phyloP scores from a whole-genome alignment of 2,113 vertebrate genomes.

The Illadopsis cleaveri region DNA sequence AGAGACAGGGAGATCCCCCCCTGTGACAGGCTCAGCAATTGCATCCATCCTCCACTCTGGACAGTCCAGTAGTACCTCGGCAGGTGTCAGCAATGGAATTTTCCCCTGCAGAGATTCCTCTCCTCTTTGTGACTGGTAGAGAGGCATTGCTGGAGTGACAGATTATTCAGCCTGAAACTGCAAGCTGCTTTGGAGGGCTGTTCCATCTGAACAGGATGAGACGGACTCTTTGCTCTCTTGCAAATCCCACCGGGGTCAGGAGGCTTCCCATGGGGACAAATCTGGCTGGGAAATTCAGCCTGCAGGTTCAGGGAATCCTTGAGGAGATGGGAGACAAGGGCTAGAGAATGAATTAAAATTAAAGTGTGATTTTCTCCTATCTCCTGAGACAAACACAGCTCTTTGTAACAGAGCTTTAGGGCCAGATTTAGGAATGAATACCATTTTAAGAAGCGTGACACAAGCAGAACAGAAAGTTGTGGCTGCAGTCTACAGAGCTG shows the following conservation, averaged over 20 bases:
- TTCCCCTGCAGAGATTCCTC: neutral
- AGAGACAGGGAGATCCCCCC: neutral
- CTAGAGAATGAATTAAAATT: neutral
- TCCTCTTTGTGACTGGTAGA: neutral
- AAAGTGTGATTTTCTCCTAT: neutral
- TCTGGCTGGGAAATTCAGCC: neutral
- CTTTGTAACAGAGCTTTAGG: neutral
- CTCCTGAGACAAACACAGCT: neutral
- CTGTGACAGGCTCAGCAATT: rapidly evolving
- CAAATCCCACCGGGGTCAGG: neutral
- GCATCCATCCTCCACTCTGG: rapidly evolving
- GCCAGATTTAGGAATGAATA: neutral
- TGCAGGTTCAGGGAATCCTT: neutral
- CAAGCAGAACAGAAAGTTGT: neutral
- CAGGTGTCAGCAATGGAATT: rapidly evolving
- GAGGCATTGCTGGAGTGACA: neutral
- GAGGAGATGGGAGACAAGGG: neutral
- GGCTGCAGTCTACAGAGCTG: neutral
- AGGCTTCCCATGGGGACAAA: neutral
- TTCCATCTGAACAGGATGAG: neutral
- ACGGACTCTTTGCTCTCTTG: neutral
- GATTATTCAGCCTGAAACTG: neutral
- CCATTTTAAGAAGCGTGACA: neutral
- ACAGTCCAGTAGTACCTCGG: rapidly evolving
- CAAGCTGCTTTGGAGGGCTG: neutral